A percentile compares a stretch with the other conserved stretches of the same genome.
Conservation (phyloP, 2,888 invertebrate species). For the Eudasyphora cyanicolor region DNA sequence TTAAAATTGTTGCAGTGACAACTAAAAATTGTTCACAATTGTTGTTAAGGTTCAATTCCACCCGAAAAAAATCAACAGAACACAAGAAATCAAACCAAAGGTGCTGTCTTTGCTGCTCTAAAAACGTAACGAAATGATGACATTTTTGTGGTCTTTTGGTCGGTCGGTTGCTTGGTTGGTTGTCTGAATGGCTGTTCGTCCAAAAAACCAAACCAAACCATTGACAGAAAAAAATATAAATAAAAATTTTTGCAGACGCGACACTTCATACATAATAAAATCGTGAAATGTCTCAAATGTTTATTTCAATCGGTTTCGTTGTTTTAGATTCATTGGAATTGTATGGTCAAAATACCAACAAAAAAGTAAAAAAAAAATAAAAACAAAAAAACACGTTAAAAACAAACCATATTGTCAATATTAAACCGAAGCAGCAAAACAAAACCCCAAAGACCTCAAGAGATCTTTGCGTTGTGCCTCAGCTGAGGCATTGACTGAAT, state of each 20-base stretch:
- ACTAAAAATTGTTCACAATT: constrained; percentile 38
- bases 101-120: constrained; percentile 45
- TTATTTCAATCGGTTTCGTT: constrained; percentile 56
- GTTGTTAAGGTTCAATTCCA: too few species aligned
- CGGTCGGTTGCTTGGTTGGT: not conserved
- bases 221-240: constrained; percentile 39
- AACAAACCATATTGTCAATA: constrained; percentile 47
- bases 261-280: constrained; percentile 69
- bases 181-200: too few species aligned
- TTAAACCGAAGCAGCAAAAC: constrained; percentile 29
- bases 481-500: not conserved
- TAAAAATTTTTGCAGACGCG: constrained; percentile 67
- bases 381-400: constrained; percentile 6
- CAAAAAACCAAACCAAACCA: too few species aligned
- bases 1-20: constrained; percentile 45
- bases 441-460: not conserved
- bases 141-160: constrained; percentile 63
- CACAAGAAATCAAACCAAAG: not conserved
- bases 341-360: constrained; percentile 41
- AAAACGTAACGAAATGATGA: constrained; percentile 58
- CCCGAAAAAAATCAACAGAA: too few species aligned
- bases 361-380: not conserved
- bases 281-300: constrained; percentile 68
- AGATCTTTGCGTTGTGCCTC: too few species aligned
- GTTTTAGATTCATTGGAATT: constrained; percentile 56